Conservation (phyloP, 1,140 invertebrate species). For the Diorhabda carinulata region DNA sequence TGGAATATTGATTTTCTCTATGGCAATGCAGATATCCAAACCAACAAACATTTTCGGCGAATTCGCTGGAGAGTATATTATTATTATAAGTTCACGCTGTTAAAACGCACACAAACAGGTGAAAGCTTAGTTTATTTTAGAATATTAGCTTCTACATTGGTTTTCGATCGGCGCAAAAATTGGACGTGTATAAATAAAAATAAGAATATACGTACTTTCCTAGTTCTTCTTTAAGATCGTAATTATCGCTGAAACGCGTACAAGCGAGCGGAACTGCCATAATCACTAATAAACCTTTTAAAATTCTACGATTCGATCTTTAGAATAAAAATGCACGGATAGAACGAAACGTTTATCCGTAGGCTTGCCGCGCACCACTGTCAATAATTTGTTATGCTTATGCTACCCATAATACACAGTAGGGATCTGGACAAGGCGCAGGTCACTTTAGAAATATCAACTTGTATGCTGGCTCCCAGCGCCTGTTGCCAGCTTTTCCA, state of each 20-base stretch:
- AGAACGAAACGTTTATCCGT: conserved; percentile 10
- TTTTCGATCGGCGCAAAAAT: conserved; percentile 18
- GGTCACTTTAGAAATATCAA: conserved; percentile 12
- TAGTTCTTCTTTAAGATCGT: conserved; percentile 98
- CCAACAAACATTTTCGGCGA: neutral
- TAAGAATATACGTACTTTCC: conserved; percentile 84
- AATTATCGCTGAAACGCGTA: conserved; percentile 97
- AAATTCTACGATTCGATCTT: conserved; percentile 9
- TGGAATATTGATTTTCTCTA: conserved; percentile 47
- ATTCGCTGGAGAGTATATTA: neutral
- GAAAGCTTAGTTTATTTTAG: conserved; percentile 30
- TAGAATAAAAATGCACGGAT: conserved; percentile 16
- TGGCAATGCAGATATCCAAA: conserved; percentile 48
- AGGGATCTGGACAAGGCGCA: conserved; percentile 10
- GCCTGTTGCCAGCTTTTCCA: conserved; percentile 10
- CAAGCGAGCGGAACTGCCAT: conserved; percentile 56
- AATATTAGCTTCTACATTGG: conserved; percentile 17
- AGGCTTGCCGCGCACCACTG: conserved; percentile 28
- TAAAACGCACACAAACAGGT: conserved; percentile 9
- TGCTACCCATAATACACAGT: conserved; percentile 36
- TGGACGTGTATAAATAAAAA: conserved; percentile 17
- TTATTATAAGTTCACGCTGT: neutral
- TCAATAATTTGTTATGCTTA: conserved; percentile 21
- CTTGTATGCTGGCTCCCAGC: neutral
- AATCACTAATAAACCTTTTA: conserved; percentile 18